Evolutionary conservation across 2,888 invertebrate species (phyloP).

Genomic region (Deroplatys truncata): DNA sequence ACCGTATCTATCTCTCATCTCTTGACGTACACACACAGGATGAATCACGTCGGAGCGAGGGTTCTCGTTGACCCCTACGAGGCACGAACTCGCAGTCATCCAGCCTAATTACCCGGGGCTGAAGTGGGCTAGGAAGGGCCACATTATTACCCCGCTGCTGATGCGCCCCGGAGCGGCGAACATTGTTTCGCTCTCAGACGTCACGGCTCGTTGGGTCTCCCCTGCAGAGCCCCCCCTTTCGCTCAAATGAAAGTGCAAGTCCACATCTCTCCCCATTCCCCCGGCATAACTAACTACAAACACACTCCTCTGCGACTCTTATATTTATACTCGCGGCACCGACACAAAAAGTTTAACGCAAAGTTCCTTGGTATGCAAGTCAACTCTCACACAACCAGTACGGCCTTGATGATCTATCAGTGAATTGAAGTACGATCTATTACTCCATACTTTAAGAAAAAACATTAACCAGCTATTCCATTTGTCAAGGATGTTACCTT

Average conservation of each 20-base stretch:
- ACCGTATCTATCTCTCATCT: not conserved
- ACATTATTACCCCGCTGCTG: not conserved
- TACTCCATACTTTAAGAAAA: too few species aligned
- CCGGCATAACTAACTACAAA: not conserved
- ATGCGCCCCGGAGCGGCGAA: slow-evolving; percentile 7
- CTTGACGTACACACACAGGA: not conserved
- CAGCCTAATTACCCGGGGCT: not conserved
- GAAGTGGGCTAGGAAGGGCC: not conserved
- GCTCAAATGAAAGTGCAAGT: slow-evolving; percentile 10
- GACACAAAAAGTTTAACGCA: not conserved
- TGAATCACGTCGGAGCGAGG: not conserved
- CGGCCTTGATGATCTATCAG: too few species aligned
- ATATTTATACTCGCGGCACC: not conserved
- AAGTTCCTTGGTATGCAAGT: not conserved
- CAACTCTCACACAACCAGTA: not conserved
- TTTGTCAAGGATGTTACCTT: too few species aligned
- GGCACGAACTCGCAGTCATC: not conserved
- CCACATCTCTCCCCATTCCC: not conserved
- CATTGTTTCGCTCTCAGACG: slow-evolving; percentile 24
- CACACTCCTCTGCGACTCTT: not conserved
- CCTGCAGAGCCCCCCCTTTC: not conserved
- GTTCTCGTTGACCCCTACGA: not conserved
- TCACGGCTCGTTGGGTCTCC: slow-evolving; percentile 1
- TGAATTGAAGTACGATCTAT: too few species aligned
- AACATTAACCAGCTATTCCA: too few species aligned